Base-by-base conservation (phyloP, 2,113 vertebrate species). In the Calidris pugnax region DNA sequence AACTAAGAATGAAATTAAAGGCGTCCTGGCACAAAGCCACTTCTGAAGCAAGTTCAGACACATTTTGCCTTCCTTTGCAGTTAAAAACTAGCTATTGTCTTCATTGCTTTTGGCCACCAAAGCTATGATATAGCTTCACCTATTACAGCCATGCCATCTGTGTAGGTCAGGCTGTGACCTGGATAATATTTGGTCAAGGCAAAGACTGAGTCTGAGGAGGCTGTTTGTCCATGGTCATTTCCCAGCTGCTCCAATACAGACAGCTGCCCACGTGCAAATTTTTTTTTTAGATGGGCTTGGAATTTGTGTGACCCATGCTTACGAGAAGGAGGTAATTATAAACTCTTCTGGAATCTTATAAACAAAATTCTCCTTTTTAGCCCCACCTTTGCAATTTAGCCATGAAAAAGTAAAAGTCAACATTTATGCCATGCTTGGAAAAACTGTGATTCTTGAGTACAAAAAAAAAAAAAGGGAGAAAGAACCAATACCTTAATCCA, bases 401-500 rank as follows among this genome's bases (percentile, higher is more conserved):
- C 62, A 4, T 32, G 41, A 4, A 67, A 64, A 86, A 17, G 51
- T 45, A 35, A 19, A 79, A 73, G 27, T 28, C 27, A 85, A 21
- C 12, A 17, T 64, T 85, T 21, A 8, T 23, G 48, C 30, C 50
- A 8, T 27, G 68, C 60, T 88, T 37, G 48, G 71, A 37, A 85
- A 57, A 59, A 12, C 9, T 60, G 14, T 17, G 63, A 85, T 39
- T 81, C 23, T 86, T 1, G 15, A 91, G 24, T 14, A 51, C 60
- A 67, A 50, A n/a, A 30, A 91, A 59, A 91, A 59, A 50, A n/a
- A 30, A 91, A 59, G 27, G 64, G 57, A 93, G 16, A 60, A 81
- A 24, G n/a, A 90, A 53, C 51, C 57, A 91, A 41, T 97, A 97
- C 96, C 96, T 98, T 98, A 88, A 97, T 96, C 97, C 95, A 97